Percentiles rank a stretch among this genome's conserved stretches.
Evolutionary conservation across 2,113 vertebrate genomes (phyloP).

Genomic region (Oplegnathus fasciatus): DNA sequence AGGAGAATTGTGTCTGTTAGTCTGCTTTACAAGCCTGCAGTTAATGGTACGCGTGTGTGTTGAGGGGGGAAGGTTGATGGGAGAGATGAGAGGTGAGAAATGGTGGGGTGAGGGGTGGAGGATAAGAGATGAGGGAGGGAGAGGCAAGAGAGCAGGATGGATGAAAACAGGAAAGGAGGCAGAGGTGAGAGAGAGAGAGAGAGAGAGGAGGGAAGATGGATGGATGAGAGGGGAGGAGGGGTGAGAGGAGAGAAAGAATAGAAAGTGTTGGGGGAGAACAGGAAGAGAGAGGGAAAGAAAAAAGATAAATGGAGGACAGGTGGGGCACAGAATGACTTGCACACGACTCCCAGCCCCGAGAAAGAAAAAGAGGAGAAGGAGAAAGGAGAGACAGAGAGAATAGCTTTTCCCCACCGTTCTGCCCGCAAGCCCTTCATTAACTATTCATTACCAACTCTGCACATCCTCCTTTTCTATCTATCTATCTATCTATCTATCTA

Average conservation of each 20-base stretch:
- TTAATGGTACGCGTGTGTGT: constrained; percentile 52
- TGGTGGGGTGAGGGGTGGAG: constrained; percentile 57
- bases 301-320: constrained; percentile 73
- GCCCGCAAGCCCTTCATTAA: constrained; percentile 84
- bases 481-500: constrained; percentile 68
- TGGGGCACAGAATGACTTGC: constrained; percentile 69
- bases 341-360: constrained; percentile 61
- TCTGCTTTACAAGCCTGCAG: constrained; percentile 60
- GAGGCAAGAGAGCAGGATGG: constrained; percentile 49
- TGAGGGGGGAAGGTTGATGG: constrained; percentile 16
- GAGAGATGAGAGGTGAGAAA: constrained; percentile 62
- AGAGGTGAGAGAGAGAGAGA: constrained; percentile 29
- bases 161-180: constrained; percentile 49
- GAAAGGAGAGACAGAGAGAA: constrained; percentile 67
- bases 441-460: constrained; percentile 83
- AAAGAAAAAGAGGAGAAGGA: constrained; percentile 51
- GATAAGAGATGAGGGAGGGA: constrained; percentile 46
- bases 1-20: constrained; percentile 63
- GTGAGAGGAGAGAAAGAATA: constrained; percentile 20
- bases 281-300: constrained; percentile 26
- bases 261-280: constrained; percentile 10
- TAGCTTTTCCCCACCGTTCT: constrained; percentile 79
- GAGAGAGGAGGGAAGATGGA: constrained; percentile 32
- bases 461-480: constrained; percentile 64
- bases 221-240: constrained; percentile 7